Evolutionary conservation across 2,113 vertebrate genomes (phyloP).

Genomic region (Chunga burmeisteri): DNA sequence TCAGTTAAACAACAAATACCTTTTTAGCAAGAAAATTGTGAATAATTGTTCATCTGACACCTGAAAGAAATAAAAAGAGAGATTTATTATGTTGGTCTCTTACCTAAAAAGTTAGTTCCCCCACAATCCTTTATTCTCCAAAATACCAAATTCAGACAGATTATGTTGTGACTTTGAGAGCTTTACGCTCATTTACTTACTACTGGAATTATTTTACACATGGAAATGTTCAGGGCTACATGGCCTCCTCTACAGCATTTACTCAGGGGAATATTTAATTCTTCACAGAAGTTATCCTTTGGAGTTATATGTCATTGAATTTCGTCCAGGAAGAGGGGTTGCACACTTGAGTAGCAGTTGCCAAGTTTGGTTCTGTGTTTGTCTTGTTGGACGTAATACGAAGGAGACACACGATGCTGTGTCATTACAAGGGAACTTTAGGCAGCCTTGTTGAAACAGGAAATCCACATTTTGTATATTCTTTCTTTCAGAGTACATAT

Average conservation of each 20-base stretch:
- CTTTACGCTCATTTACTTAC: background rate
- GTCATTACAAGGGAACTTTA: slow-evolving; percentile 15
- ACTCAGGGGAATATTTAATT: background rate
- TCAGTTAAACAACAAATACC: background rate
- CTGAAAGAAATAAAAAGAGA: background rate
- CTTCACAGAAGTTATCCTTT: background rate
- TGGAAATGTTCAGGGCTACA: background rate
- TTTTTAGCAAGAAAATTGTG: background rate
- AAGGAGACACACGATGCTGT: background rate
- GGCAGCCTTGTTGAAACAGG: slow-evolving; percentile 45
- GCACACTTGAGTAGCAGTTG: background rate
- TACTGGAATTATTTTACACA: background rate
- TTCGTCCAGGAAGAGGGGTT: slow-evolving; percentile 11
- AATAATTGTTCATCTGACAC: background rate
- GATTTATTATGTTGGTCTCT: background rate
- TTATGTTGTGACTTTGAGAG: background rate
- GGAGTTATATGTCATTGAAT: background rate
- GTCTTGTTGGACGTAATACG: background rate
- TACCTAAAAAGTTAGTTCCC: background rate
- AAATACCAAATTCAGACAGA: background rate
- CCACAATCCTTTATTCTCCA: background rate
- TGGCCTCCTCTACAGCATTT: background rate
- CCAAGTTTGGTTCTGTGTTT: background rate
- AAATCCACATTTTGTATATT: slow-evolving; percentile 54
- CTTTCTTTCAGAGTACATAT: slow-evolving; percentile 43